Base-by-base conservation (phyloP, 2,888 invertebrate species). In the Synanthedon andrenaeformis region DNA sequence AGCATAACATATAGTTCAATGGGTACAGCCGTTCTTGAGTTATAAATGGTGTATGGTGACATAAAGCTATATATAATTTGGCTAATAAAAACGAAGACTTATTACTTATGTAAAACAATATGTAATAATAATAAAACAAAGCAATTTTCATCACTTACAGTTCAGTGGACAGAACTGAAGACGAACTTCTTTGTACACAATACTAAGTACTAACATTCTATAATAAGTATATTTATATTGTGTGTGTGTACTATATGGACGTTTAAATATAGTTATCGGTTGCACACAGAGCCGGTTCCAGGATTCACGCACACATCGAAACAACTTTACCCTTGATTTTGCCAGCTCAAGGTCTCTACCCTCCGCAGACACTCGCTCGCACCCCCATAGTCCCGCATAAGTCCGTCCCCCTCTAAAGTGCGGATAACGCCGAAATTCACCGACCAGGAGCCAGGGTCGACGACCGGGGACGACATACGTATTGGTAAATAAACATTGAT, bases 341-440 rank as follows among this genome's bases (percentile, higher is more conserved):
- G 84, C 85, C 78, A 79, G 82, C 86, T 87, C 87, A 87, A 87
- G 87, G 87, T 87, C 86, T 85, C 86, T 84, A 85, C 86, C 86
- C 86, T 79, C 79, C 59, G 65, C 60, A 63, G 59, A 57, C 60
- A 68, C 72, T 68, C 78, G 63, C 70, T 86, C 79, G 62, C 74
- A 70, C 81, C 69, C 68, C 56, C 50, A 51, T 65, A 56, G 56
- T 66, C 61, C 64, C 64, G 70, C 60, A 77, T 83, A 76, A 69
- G 65, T 62, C 74, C 64, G 64, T 85, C 86, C 73, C 67, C 52
- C 60, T 87, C 80, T 76, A 62, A 69, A 77, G 60, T 68, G 70
- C 86, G 86, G 76, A 73, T 70, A 74, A 66, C 69, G 76, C 81
- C 86, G 86, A 87, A 87, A 74, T 80, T 83, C 67, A 63, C 72